Conservation (phyloP, 2,888 invertebrate genomes). For the Rugalucina vietnamica region DNA sequence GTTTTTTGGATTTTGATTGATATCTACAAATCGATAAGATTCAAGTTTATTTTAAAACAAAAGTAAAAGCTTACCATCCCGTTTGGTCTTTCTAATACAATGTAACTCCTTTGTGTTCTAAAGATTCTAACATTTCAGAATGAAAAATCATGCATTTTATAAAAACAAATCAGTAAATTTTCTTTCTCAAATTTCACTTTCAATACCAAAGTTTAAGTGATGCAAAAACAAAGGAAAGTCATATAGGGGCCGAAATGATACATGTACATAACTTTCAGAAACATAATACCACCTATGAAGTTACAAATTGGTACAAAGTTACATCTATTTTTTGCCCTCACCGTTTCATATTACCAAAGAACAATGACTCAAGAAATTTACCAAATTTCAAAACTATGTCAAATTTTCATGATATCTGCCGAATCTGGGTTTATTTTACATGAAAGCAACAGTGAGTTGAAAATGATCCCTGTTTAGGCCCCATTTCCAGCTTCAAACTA, state of each 20-base stretch:
- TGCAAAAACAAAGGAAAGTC: conserved; percentile 1
- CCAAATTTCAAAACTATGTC: conserved; percentile 15
- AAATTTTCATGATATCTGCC: neutral
- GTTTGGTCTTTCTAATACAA: neutral
- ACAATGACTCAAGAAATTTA: conserved; percentile 7
- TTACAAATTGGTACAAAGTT: neutral
- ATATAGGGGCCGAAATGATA: neutral
- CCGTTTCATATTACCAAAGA: neutral
- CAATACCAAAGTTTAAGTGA: neutral
- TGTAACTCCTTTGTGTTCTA: neutral
- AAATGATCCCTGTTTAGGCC: conserved; percentile 50
- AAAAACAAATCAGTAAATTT: neutral
- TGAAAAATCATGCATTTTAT: neutral
- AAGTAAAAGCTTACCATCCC: conserved; percentile 7
- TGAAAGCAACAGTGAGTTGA: conserved; percentile 17
- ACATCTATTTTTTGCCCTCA: neutral
- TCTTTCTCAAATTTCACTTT: neutral
- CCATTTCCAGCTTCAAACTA: conserved; percentile 50
- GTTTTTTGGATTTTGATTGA: too few species aligned
- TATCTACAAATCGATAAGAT: too few species aligned
- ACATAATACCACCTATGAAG: neutral
- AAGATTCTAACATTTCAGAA: neutral
- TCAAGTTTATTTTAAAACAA: too few species aligned
- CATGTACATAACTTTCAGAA: conserved; percentile 1
- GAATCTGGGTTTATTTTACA: conserved; percentile 25